phyloP scores from a whole-genome alignment of 1,140 invertebrate genomes.

The Caenorhabditis tropicalis region DNA sequence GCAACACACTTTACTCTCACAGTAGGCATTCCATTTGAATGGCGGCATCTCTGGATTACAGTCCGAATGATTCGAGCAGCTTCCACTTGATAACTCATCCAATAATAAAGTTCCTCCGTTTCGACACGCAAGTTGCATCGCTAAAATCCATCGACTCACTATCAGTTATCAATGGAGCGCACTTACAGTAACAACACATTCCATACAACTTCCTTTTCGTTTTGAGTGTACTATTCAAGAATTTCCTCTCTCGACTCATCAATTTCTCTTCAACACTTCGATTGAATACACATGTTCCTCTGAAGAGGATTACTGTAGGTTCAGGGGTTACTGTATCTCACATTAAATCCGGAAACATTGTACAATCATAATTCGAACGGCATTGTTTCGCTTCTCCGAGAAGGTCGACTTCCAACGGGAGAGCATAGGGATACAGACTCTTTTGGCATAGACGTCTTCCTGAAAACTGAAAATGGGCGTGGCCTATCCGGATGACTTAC shows the following conservation, averaged over 20 bases:
- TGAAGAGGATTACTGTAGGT: neutral
- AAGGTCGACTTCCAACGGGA: neutral
- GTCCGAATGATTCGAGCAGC: no score
- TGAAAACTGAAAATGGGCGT: neutral
- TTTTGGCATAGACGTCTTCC: neutral
- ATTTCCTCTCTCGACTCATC: neutral
- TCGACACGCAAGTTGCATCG: no score
- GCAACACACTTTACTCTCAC: neutral
- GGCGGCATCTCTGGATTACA: no score
- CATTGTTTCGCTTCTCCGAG: neutral
- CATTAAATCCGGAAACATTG: neutral
- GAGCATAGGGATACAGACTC: neutral
- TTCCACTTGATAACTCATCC: no score
- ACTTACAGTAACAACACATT: constrained; percentile 25
- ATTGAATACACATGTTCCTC: neutral
- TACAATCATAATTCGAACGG: neutral
- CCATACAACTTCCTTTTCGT: neutral
- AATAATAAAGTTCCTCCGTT: no score
- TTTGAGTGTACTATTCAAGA: neutral
- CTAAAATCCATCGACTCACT: no score
- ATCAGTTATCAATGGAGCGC: no score
- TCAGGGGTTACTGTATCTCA: neutral
- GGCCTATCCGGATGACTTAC: neutral
- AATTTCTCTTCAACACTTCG: neutral
- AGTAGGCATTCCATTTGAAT: no score